Evolutionary conservation across 2,797 vertebrate genomes (phyloP), one percentile per base, ranked within the genome.

Genomic region (Alfaro cultratus): DNA sequence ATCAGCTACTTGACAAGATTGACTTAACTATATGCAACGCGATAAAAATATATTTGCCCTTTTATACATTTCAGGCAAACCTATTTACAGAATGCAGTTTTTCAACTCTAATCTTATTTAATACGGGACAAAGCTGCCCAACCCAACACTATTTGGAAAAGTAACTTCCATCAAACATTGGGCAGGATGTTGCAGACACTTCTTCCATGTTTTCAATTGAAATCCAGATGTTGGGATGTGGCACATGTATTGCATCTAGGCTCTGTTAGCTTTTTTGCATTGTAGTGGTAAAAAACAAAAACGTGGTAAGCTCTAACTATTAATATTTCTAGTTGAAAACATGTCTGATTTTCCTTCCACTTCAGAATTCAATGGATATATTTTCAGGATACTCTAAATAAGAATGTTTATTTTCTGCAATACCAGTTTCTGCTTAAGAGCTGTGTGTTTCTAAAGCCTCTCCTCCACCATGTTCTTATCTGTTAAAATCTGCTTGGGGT

Each of bases 401-500:
- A 16, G 45, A 26, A 16, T 70, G 23, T 51, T 41, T 13, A 2
- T 62, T 51, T 29, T 53, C 55, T 36, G 10, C 45, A 72, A 10
- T 23, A 41, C 26, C 23, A n/a, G 23, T 43, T 71, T 70, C 26
- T 43, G 5, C 41, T 45, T 29, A 43, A 31, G 5, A 71, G 11
- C 12, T 3, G 26, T 15, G 4, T 29, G 31, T 26, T 78, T 53
- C 7, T 16, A 18, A 16, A 43, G 36, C 39, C 15, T 68, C 74
- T 29, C 23, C 18, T 79, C 46, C 23, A 73, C 18, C 31, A 47
- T 76, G 67, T 47, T 73, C n/a, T 49, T 76, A n/a, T 78, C 74
- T n/a, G 53, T 12, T 53, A 43, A 3, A 41, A 78, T 31, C 73
- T n/a, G 29, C 34, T 34, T 80, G 21, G 21, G 21, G 23, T 68